Evolutionary conservation across 2,888 invertebrate species (phyloP), one percentile per base, ranked within the genome.

Genomic region (Capitulum mitella): DNA sequence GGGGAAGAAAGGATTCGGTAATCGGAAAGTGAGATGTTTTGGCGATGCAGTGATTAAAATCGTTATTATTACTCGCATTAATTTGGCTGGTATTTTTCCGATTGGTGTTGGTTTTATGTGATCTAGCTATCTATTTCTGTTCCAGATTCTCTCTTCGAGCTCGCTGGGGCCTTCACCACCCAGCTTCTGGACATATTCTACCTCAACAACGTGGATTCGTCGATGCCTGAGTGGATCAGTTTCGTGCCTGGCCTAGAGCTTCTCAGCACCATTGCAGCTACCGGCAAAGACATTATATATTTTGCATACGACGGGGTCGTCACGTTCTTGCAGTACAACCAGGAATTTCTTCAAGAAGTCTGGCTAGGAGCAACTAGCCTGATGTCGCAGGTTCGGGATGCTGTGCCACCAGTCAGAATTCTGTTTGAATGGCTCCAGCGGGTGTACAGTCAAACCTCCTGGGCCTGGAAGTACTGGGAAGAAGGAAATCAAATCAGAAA

Each of bases 181-280:
- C 70, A 70, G 22, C 70, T 70, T 14, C 32, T 70, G 26, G 70
- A 70, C 70, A 37, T 70, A 22, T 70, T 70, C 37, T 22, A 70
- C 10, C 19, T 70, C 22, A 70, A 70, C 70, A 22, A 14, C 37
- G 70, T 37, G 19, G 37, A 22, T 0, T 32, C 32, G 2, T 37
- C 34, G 1, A 29, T 26, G 22, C 70, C 70, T 1, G 22, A 37
- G 8, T 70, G 70, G 70, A 22, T 70, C 5, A 22, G 16, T 32
- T 70, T 37, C 3, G 3, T 70, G 22, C 70, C 70, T 22, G 70
- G 70, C 22, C 5, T 37, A 3, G 70, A 70, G 19, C 12, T 70
- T 6, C 19, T 70, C 1, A 14, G 37, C 10, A 37, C 10, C 3
- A 32, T 70, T 10, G 70, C 70, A 16, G 8, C 37, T 3, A 16